phyloP scores from a whole-genome alignment of 2,113 vertebrate genomes.

The Heteronetta atricapilla region DNA sequence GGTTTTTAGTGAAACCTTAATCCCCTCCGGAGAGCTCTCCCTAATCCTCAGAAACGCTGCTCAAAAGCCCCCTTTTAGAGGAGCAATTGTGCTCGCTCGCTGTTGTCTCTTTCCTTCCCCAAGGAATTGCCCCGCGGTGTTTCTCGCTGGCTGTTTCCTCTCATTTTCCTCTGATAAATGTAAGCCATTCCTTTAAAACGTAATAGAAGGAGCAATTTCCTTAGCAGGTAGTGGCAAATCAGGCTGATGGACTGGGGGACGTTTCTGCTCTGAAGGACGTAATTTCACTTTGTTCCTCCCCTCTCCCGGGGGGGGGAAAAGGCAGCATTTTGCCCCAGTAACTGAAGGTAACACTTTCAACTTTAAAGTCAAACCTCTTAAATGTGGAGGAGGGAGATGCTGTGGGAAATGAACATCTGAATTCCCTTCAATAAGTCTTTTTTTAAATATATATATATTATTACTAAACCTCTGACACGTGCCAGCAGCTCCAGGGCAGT shows the following conservation, averaged over 20 bases:
- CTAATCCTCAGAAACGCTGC: neutral
- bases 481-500: no score
- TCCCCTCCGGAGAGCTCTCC: neutral
- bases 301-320: neutral
- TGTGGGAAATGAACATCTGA: neutral
- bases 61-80: neutral
- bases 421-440: neutral
- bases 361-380: neutral
- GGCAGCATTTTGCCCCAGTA: accelerated
- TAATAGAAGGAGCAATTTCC: neutral
- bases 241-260: neutral
- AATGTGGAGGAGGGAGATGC: neutral
- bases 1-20: neutral
- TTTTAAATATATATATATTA: no score
- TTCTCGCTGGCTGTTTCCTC: neutral
- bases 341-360: accelerated
- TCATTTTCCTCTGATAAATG: neutral
- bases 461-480: neutral
- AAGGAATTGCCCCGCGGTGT: neutral
- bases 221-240: neutral
- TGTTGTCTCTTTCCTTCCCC: neutral
- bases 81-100: neutral
- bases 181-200: neutral
- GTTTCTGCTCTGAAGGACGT: neutral
- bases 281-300: neutral